Base-by-base conservation (phyloP, 1,140 invertebrate genomes). In the Pogonomyrmex barbatus region DNA sequence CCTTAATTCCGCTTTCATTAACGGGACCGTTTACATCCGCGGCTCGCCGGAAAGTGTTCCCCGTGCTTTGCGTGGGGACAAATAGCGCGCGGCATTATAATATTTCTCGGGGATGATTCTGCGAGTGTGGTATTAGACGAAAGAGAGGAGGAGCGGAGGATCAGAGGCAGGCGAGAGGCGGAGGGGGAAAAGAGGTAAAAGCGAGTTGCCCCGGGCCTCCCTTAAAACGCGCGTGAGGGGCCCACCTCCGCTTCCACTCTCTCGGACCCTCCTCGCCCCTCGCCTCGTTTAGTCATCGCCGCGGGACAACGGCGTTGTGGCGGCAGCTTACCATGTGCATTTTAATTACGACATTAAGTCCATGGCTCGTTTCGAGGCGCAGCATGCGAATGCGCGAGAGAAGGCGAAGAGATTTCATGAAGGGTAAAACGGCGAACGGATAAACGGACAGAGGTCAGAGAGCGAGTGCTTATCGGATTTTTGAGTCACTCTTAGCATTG, bases 261-360 rank as follows among this genome's bases (percentile, higher is more conserved):
- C 42, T 24, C 79, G 9, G 54, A 24, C 60, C 6, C 42, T 17
- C 14, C 24, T 70, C 24, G 17, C 54, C n/a, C 62, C 42, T 88
- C 73, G 79, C 81, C 88, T 90, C 91, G 86, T 91, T 93, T 92
- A 89, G 87, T 70, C 88, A 68, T 90, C 85, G 87, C 89, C 89
- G 86, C 88, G 84, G 91, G 89, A 93, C 91, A 91, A 83, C 90
- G 89, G 71, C 65, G 87, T n/a, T n/a, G n/a, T 86, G 79, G 82
- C 84, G 85, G 88, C 88, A 91, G 88, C 88, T 93, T 92, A 91
- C 91, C 90, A 87, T 91, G 92, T 93, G 92, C 92, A 93, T 93
- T 93, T 93, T 93, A 93, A 93, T 93, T 93, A 90, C 92, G 89
- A 92, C 89, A 93, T 93, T 93, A 93, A 93, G 89, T 91, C 91